These are phyloP conservation scores for Actias luna DNA, from an alignment of 2,888 invertebrate genomes.

Conservation along the genomic window DNA sequence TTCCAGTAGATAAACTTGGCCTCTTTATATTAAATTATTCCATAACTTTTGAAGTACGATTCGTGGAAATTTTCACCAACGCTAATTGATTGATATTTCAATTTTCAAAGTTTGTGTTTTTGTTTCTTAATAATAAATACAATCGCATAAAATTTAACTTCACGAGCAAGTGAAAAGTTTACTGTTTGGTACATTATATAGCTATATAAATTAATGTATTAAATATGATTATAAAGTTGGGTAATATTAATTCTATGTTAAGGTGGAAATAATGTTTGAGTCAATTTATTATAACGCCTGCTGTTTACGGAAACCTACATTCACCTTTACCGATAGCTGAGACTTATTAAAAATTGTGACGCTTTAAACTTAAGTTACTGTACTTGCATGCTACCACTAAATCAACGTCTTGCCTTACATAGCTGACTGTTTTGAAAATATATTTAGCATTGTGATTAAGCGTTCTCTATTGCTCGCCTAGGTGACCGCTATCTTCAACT, in stretches of 20 bases:
- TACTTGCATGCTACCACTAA: no score
- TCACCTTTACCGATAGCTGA: no score
- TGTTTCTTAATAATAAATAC: constrained; percentile 25
- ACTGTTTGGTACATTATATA: background rate
- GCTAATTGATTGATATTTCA: constrained; percentile 67
- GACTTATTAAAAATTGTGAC: no score
- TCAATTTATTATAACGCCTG: no score
- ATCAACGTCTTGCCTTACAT: no score
- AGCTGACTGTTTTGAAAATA: no score
- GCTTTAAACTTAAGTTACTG: no score
- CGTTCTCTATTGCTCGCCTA: no score
- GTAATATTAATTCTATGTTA: background rate
- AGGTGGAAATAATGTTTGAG: background rate
- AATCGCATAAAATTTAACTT: constrained; percentile 11
- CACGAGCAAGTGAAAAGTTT: constrained; percentile 8
- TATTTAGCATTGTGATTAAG: no score
- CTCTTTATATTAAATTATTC: constrained; percentile 72
- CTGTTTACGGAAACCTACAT: no score
- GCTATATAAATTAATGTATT: background rate
- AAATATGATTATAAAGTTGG: background rate
- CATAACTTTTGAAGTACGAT: constrained; percentile 50
- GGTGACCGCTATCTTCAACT: no score
- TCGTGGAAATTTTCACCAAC: constrained; percentile 48
- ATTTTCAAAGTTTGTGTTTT: constrained; percentile 37
- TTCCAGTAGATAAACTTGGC: constrained; percentile 59